A percentile compares a stretch with the other conserved stretches of the same genome.
Conservation (phyloP, 2,113 vertebrate genomes). For the Motacilla alba region DNA sequence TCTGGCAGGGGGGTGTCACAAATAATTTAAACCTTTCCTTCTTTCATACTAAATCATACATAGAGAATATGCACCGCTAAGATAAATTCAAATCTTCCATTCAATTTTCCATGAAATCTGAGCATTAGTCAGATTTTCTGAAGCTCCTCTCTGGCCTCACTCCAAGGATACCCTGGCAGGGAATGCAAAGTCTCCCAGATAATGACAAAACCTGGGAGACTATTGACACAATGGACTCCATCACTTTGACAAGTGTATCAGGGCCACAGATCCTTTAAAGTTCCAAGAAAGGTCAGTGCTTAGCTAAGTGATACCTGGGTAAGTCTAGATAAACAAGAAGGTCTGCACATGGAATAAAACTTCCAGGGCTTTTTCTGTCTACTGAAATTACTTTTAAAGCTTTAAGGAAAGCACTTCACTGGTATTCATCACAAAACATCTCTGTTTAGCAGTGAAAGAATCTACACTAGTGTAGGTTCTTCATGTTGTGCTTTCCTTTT, state of each 20-base stretch:
- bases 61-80: not conserved
- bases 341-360: not conserved
- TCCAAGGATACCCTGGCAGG: not conserved
- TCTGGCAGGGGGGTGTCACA: not conserved
- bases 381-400: not conserved
- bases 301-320: not conserved
- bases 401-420: not conserved
- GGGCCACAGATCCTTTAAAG: not conserved
- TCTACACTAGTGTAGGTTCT: not conserved
- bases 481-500: not conserved
- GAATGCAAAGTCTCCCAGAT: not conserved
- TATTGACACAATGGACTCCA: not conserved
- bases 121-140: not conserved
- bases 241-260: not conserved
- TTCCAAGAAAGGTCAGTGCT: not conserved
- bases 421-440: not conserved
- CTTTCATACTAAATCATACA: not conserved
- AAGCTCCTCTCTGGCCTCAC: not conserved
- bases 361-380: not conserved
- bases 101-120: not conserved
- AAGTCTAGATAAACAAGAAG: not conserved
- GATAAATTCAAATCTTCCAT: not conserved
- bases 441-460: not conserved
- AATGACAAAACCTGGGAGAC: not conserved
- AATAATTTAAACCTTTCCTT: not conserved